Evolutionary conservation across 2,113 vertebrate genomes (phyloP).

Genomic region (Peucedramus taeniatus): DNA sequence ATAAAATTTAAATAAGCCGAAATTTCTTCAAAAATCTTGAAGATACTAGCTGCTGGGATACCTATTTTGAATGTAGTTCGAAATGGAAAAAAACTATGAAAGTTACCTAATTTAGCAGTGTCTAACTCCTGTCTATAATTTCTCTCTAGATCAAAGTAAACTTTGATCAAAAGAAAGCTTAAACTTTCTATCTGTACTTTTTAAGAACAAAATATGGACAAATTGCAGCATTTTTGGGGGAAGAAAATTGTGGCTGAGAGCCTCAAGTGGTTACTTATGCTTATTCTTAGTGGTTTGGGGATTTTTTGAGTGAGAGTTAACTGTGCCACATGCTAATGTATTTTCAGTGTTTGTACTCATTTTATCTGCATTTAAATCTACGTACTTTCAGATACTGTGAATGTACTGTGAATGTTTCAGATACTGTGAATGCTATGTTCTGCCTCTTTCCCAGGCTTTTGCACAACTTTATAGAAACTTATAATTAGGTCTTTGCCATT

Average conservation of each 20-base stretch:
- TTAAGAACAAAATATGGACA: neutral
- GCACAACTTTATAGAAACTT: neutral
- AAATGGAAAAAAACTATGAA: neutral
- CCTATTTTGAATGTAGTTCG: neutral
- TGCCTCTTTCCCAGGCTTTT: neutral
- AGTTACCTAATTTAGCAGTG: neutral
- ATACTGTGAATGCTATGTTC: neutral
- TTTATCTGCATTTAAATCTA: neutral
- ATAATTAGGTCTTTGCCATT: neutral
- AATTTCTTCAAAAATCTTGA: neutral
- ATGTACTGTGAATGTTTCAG: neutral
- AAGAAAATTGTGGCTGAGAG: neutral
- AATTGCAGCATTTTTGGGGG: neutral
- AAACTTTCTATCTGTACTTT: neutral
- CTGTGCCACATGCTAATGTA: accelerated
- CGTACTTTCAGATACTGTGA: neutral
- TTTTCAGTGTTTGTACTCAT: neutral
- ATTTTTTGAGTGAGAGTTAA: neutral
- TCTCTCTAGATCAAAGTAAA: neutral
- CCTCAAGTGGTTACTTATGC: neutral
- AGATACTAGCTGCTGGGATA: neutral
- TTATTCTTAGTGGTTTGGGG: neutral
- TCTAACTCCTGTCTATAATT: neutral
- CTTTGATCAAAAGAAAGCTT: too few species aligned
- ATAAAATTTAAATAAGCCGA: neutral